Base-by-base conservation (phyloP, 2,113 vertebrate species). In the Murina feae region DNA sequence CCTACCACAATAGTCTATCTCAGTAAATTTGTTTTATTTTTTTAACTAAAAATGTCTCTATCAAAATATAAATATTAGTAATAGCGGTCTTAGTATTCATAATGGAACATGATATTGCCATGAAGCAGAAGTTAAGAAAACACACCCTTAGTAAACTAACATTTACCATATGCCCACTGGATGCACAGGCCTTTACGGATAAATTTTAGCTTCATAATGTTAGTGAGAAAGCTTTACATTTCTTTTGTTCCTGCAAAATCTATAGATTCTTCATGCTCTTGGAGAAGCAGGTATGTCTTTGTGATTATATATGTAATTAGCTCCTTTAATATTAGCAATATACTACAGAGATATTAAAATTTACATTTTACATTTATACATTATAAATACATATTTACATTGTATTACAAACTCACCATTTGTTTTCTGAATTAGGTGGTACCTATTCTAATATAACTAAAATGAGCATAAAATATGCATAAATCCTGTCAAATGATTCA, bases 401-500 rank as follows among this genome's bases (percentile, higher is more conserved):
- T 80, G 90, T 49, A 94, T 39, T 35, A 92, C 30, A 80, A 32
- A 16, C n/a, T 88, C 44, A 79, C 68, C 76, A 93, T 93, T 93
- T 76, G 80, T 81, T 84, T 94, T 65, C 82, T 37, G 47, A 82
- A 65, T 44, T 79, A 94, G 74, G 18, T 89, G 80, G 82, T 65
- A 89, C 76, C 47, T 89, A 65, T 90, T 87, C 82, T 95, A 88
- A 84, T 66, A 75, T 14, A 65, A 53, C 88, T 86, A 76, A 76
- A 96, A 95, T 84, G 25, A 23, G 6, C 35, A 89, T 84, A 74
- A 92, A 86, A 79, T 72, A 91, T 75, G 74, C 86, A 96, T 94
- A 89, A 96, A 96, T 92, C 74, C 65, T 95, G 37, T 68, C 51
- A 90, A 88, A 92, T 74, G 95, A 93, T 42, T 95, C 90, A 93